Evolutionary conservation across 2,797 vertebrate genomes (phyloP).

Genomic region (Ctenosaura bakeri): DNA sequence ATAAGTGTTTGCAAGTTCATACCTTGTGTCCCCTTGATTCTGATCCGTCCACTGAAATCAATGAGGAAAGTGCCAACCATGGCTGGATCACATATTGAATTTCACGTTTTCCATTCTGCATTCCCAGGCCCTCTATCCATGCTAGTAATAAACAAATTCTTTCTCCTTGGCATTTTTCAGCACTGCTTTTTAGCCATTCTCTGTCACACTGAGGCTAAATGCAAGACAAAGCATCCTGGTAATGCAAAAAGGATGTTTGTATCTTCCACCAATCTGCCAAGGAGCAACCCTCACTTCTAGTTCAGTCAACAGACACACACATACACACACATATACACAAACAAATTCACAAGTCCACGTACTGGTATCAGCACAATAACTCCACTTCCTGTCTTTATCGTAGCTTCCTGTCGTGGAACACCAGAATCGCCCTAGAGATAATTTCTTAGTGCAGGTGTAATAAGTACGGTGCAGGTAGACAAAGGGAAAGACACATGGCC

Average conservation of each 20-base stretch:
- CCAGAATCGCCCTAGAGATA: neutral
- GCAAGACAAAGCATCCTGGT: neutral
- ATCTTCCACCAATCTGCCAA: neutral
- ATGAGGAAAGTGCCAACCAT: neutral
- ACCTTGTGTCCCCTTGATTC: neutral
- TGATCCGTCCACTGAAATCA: neutral
- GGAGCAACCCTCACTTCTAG: neutral
- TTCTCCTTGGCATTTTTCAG: neutral
- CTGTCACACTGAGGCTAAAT: neutral
- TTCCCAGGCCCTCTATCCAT: neutral
- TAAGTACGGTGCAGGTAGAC: neutral
- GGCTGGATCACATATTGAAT: neutral
- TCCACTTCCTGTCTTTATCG: conserved; percentile 19
- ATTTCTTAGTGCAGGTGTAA: conserved; percentile 10
- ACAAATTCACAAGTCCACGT: neutral
- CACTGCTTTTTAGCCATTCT: neutral
- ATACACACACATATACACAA: too few relatives aligned
- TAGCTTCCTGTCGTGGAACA: conserved; percentile 28
- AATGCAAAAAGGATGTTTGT: too few relatives aligned
- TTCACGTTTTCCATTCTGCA: neutral
- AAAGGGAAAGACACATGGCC: conserved; percentile 12
- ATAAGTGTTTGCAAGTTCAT: neutral
- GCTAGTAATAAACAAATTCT: neutral
- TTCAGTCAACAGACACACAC: too few relatives aligned
- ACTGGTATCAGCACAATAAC: conserved; percentile 40